Conservation (phyloP, 2,888 invertebrate genomes). For the Dascillus cervinus region DNA sequence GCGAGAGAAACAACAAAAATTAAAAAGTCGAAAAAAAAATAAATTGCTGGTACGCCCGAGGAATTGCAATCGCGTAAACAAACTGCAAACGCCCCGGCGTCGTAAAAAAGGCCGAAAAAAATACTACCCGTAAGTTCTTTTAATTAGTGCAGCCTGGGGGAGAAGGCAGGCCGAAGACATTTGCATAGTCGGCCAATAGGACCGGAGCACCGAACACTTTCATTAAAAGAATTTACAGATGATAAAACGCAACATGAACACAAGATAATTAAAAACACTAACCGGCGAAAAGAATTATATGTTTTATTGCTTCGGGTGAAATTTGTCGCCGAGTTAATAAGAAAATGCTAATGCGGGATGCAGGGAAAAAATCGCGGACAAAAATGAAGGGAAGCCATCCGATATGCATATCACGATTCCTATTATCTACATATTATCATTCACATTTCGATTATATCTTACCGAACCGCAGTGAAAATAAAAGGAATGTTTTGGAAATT, state of each 20-base stretch:
- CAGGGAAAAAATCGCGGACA: too few species aligned
- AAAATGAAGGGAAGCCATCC: too few species aligned
- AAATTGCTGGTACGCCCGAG: constrained; percentile 30
- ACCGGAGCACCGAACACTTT: constrained; percentile 28
- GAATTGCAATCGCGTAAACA: constrained; percentile 32
- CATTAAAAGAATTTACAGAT: constrained; percentile 42
- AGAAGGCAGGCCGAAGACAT: constrained; percentile 19
- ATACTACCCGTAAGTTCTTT: constrained; percentile 40
- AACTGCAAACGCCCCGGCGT: constrained; percentile 34
- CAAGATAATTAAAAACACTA: constrained; percentile 39
- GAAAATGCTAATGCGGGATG: too few species aligned
- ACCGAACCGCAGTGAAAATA: too few species aligned
- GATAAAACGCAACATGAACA: constrained; percentile 37
- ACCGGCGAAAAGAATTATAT: too few species aligned
- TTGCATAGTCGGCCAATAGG: constrained; percentile 31
- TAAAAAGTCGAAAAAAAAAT: constrained; percentile 33
- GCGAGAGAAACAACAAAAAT: constrained; percentile 30
- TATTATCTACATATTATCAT: too few species aligned
- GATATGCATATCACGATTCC: too few species aligned
- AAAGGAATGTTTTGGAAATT: too few species aligned
- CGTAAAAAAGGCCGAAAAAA: too few species aligned
- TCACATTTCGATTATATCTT: too few species aligned
- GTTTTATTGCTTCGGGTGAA: too few species aligned
- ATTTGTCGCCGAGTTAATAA: too few species aligned
- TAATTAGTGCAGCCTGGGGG: constrained; percentile 36